Evolutionary conservation across 2,888 invertebrate genomes (phyloP).

Genomic region (Apamea crenata): DNA sequence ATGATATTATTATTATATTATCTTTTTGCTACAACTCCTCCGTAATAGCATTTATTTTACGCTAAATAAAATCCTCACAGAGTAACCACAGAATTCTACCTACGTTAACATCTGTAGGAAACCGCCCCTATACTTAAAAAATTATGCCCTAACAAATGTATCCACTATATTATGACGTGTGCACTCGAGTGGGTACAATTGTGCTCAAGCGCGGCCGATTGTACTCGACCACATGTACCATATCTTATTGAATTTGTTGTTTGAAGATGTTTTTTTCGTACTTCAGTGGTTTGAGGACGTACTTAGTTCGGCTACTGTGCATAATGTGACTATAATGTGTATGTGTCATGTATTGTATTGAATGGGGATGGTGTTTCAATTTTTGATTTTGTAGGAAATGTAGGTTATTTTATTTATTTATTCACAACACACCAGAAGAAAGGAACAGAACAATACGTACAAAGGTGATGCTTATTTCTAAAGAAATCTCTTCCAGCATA

Average conservation of each 20-base stretch:
- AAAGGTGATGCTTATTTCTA: too few species aligned
- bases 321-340: constrained; percentile 51
- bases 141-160: constrained; percentile 79
- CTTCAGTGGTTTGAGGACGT: constrained; percentile 66
- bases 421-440: too few species aligned
- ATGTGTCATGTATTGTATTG: constrained; percentile 48
- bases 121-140: constrained; percentile 84
- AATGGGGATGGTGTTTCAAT: background rate
- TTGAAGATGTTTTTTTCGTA: constrained; percentile 82
- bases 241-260: constrained; percentile 84
- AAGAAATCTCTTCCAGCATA: too few species aligned
- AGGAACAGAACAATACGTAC: too few species aligned
- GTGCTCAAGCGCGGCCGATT: constrained; percentile 55
- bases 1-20: background rate
- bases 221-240: constrained; percentile 88
- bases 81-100: constrained; percentile 34
- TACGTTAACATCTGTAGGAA: constrained; percentile 54
- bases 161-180: constrained; percentile 82
- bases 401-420: background rate
- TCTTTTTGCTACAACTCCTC: background rate
- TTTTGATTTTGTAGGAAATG: constrained; percentile 11
- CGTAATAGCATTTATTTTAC: background rate
- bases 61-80: constrained; percentile 33
- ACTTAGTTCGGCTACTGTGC: constrained; percentile 57
- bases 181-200: constrained; percentile 74